A percentile compares a stretch with the other conserved stretches of the same genome.
Conservation (phyloP, 2,888 invertebrate species). For the Bimastos eiseni region DNA sequence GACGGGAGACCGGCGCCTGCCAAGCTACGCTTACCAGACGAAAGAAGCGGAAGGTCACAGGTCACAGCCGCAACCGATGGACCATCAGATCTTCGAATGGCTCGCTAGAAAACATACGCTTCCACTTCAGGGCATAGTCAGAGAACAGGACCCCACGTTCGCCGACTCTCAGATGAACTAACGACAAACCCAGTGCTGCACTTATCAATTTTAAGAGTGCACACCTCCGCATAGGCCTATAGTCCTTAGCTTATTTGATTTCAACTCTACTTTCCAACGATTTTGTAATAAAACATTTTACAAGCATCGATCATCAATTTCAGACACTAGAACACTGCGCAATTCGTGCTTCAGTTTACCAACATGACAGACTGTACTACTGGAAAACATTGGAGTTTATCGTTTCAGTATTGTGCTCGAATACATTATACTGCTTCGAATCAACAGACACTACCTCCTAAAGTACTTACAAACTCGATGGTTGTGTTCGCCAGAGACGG, state of each 20-base stretch:
- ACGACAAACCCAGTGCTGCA: background rate
- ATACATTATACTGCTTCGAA: background rate
- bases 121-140: background rate
- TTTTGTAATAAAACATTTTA: background rate
- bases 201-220: no score
- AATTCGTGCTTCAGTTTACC: no score
- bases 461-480: background rate
- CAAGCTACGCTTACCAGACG: background rate
- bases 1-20: background rate
- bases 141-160: background rate
- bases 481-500: no score
- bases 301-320: background rate
- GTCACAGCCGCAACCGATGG: background rate
- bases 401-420: no score
- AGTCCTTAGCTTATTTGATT: background rate
- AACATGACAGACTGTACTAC: no score
- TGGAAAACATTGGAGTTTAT: no score
- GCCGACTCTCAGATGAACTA: background rate
- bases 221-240: no score
- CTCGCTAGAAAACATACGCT: background rate
- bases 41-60: background rate
- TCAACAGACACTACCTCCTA: background rate
- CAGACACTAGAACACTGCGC: no score
- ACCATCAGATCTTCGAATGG: background rate
- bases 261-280: background rate